Evolutionary conservation across 35 echinoderm and acorn worm species (phyloP).

Genomic region (Apostichopus parvimensis): DNA sequence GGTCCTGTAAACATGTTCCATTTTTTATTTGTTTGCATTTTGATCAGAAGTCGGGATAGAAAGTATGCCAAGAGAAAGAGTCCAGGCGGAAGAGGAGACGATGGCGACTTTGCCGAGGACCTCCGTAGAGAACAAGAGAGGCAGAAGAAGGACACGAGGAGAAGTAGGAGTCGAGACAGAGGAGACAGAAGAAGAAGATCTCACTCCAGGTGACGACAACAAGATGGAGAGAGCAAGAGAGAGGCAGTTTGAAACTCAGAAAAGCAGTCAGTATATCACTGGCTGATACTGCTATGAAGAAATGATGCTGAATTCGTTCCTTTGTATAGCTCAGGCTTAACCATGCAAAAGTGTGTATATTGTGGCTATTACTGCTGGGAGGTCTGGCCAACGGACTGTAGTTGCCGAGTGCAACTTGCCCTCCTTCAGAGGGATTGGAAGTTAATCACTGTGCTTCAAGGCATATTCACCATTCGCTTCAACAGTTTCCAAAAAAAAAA

Average conservation of each 20-base stretch:
- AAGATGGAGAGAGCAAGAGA: background rate
- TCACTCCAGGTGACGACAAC: constrained; percentile 11
- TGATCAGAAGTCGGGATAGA: background rate
- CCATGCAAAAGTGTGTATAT: background rate
- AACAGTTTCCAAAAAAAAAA: too few relatives aligned
- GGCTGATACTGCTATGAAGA: background rate
- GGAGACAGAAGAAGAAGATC: constrained; percentile 1
- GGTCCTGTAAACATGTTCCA: too few relatives aligned
- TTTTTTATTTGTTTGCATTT: background rate
- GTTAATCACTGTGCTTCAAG: too few relatives aligned
- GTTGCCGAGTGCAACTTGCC: too few relatives aligned
- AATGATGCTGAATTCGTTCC: background rate
- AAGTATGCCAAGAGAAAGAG: background rate
- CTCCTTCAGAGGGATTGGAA: too few relatives aligned
- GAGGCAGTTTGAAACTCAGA: background rate
- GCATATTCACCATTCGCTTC: too few relatives aligned
- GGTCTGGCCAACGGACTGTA: too few relatives aligned
- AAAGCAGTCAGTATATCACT: background rate
- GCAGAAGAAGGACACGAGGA: constrained; percentile 22
- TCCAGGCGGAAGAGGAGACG: constrained; percentile 7
- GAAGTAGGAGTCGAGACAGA: background rate
- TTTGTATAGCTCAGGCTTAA: background rate
- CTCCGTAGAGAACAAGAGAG: background rate
- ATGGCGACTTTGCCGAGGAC: background rate
- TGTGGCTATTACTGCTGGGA: too few relatives aligned